Evolutionary conservation across 2,113 vertebrate species (phyloP).

Genomic region (Dipodomys ordii): DNA sequence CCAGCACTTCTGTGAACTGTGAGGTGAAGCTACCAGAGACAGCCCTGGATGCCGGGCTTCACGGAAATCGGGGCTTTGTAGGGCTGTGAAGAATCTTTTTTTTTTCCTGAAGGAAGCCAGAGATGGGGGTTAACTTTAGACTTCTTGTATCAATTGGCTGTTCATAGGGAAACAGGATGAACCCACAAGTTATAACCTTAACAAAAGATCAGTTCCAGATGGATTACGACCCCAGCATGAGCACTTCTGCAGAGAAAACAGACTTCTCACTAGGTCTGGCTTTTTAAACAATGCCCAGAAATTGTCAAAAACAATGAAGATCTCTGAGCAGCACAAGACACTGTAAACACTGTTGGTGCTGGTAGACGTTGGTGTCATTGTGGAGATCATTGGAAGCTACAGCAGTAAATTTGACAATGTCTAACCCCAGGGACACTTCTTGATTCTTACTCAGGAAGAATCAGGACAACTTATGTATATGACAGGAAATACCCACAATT

Average conservation of each 20-base stretch:
- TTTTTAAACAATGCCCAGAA: neutral
- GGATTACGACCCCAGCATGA: neutral
- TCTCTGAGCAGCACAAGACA: neutral
- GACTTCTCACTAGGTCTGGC: neutral
- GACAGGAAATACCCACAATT: neutral
- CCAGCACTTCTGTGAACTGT: too few species aligned
- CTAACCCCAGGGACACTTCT: neutral
- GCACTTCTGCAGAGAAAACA: neutral
- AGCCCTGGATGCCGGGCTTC: neutral
- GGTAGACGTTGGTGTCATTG: too few species aligned
- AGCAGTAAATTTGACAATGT: too few species aligned
- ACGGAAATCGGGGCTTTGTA: neutral
- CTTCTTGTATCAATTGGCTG: neutral
- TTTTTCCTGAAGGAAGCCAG: neutral
- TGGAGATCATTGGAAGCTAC: too few species aligned
- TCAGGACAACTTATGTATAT: neutral
- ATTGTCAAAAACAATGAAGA: neutral
- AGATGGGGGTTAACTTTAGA: neutral
- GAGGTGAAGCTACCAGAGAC: too few species aligned
- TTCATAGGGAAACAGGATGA: slow-evolving; percentile 25
- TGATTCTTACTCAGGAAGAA: neutral
- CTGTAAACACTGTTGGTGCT: too few species aligned
- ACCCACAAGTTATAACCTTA: too few species aligned
- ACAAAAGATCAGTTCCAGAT: too few species aligned
- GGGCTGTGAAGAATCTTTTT: neutral